phyloP scores from a whole-genome alignment of 2,113 vertebrate species.

The Alexandromys fortis region DNA sequence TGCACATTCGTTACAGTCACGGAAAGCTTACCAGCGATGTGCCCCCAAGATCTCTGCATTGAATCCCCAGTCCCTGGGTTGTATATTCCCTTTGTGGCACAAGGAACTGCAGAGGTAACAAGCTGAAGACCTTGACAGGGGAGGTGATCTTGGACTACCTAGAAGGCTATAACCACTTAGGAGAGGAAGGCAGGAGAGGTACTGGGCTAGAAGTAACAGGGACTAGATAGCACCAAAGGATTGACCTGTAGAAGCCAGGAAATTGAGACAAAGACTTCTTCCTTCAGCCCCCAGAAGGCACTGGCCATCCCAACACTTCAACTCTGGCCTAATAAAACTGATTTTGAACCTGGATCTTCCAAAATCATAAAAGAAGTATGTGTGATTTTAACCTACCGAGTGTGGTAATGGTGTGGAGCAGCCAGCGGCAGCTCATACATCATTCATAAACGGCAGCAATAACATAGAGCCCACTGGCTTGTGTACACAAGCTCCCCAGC shows the following conservation, averaged over 20 bases:
- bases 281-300: neutral
- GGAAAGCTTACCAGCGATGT: neutral
- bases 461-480: neutral
- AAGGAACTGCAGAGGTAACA: neutral
- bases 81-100: neutral
- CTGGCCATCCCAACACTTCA: neutral
- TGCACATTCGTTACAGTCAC: neutral
- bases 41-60: neutral
- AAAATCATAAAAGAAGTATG: neutral
- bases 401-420: neutral
- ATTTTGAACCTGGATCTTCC: neutral
- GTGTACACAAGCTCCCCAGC: neutral
- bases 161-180: neutral
- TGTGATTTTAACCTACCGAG: neutral
- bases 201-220: neutral
- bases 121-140: neutral
- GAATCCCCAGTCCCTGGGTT: neutral
- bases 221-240: neutral
- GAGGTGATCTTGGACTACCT: neutral
- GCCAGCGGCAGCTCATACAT: neutral
- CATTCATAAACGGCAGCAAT: neutral
- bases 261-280: neutral
- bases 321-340: neutral
- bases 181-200: neutral
- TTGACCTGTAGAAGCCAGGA: neutral